phyloP scores from a whole-genome alignment of 2,113 vertebrate genomes.

The Hystrix brachyura region DNA sequence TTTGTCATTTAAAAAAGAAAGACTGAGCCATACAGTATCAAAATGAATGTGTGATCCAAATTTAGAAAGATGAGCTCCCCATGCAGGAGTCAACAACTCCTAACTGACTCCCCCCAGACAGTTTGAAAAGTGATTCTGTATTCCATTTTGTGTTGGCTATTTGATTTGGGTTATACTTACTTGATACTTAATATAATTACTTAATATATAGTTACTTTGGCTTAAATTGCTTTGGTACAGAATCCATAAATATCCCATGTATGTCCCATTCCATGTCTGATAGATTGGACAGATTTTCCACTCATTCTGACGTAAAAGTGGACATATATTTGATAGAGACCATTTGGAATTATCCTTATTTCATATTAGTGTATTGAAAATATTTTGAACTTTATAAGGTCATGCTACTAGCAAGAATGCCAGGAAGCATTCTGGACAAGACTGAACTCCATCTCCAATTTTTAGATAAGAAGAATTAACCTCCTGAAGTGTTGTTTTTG shows the following conservation, averaged over 20 bases:
- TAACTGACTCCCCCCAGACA: not conserved
- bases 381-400: constrained; percentile 36
- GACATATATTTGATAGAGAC: not conserved
- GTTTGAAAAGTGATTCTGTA: not conserved
- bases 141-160: not conserved
- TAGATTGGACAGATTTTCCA: not conserved
- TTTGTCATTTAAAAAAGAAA: not conserved
- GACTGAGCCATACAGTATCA: not conserved
- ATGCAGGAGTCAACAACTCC: not conserved
- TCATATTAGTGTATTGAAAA: not conserved
- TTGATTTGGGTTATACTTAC: not conserved
- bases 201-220: no score
- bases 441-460: not conserved
- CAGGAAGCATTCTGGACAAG: not conserved
- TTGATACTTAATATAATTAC: no score
- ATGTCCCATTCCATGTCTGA: not conserved
- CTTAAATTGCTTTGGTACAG: not conserved
- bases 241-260: not conserved
- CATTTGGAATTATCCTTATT: constrained; percentile 10
- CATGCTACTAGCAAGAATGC: not conserved
- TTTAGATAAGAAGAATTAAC: not conserved
- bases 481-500: not conserved
- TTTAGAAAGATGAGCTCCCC: not conserved
- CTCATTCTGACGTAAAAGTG: not conserved
- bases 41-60: not conserved